Base-by-base conservation (phyloP, 2,888 invertebrate genomes). In the Amphipyra berbera region DNA sequence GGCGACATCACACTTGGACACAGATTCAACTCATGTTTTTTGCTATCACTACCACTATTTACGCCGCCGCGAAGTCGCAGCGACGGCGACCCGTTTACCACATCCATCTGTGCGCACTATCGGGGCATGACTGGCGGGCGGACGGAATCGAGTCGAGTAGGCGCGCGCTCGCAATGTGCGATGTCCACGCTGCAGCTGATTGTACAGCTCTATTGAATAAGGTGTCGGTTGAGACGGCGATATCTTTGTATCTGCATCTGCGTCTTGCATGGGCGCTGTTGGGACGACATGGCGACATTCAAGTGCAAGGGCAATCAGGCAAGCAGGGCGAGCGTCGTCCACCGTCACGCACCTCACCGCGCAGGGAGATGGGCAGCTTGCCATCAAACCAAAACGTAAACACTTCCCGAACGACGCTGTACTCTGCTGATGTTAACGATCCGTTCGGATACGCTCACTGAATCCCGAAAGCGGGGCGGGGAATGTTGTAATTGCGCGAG, bases 1-100 rank as follows among this genome's bases (percentile, higher is more conserved):
- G 96, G 95, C 14, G 97, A 97, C 97, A 97, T 97, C 7, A 95
- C 96, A 92, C 96, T 96, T n/a, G 97, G 96, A 84, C 97, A 96
- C 83, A 95, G 88, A 82, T 95, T 92, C 80, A 96, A 94, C 82
- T 96, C 96, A 83, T 95, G 94, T 82, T 93, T 92, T 82, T 91
- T 91, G 78, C 82, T 86, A 64, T 91, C 92, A 88, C 90, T 85
- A 67, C 80, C 84, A 76, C 72, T 81, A 69, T 88, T 87, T 53
- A 90, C 88, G 83, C 89, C 91, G 81, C 94, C 92, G 90, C 95
- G 94, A 59, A 93, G 84, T 68, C 95, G 94, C 87, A 95, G 90
- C 86, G 95, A 95, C 79, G 90, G 92, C 76, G 91, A 91, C 27
- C 90, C 92, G 88, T 90, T 93, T 12, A 77, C 64, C 69, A 88